Conservation (phyloP, 2,113 vertebrate species). For the Gadus chalcogrammus region DNA sequence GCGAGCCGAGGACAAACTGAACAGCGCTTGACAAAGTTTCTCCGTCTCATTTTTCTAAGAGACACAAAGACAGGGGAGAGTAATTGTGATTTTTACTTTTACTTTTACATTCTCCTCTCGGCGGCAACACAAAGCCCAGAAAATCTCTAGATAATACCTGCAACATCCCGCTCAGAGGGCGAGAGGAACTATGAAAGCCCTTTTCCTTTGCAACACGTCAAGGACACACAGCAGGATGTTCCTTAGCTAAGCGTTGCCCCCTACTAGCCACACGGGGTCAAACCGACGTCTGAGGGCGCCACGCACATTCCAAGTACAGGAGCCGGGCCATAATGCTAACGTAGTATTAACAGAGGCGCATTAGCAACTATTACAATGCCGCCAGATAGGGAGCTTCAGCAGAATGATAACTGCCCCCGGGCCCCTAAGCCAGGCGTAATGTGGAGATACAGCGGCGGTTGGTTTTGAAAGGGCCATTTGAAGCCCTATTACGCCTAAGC, state of each 20-base stretch:
- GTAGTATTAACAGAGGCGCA: constrained; percentile 11
- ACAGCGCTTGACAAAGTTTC: constrained; percentile 50
- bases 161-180: constrained; percentile 44
- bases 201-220: constrained; percentile 18
- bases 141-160: constrained; percentile 50
- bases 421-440: constrained; percentile 56
- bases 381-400: constrained; percentile 38
- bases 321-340: constrained; percentile 16
- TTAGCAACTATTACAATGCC: constrained; percentile 45
- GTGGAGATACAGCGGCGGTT: constrained; percentile 38
- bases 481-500: constrained; percentile 63
- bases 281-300: constrained; percentile 20
- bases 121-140: constrained; percentile 42
- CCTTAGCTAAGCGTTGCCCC: not conserved
- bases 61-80: constrained; percentile 29
- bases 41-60: constrained; percentile 24
- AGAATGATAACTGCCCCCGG: constrained; percentile 46
- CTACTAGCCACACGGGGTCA: constrained; percentile 25
- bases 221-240: not conserved
- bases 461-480: constrained; percentile 54
- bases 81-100: constrained; percentile 38
- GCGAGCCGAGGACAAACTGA: constrained; percentile 44
- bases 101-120: constrained; percentile 35
- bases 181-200: constrained; percentile 13
- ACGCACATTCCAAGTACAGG: constrained; percentile 25